phyloP scores from a whole-genome alignment of 2,888 invertebrate species.

The Cryptocephalus moraei region DNA sequence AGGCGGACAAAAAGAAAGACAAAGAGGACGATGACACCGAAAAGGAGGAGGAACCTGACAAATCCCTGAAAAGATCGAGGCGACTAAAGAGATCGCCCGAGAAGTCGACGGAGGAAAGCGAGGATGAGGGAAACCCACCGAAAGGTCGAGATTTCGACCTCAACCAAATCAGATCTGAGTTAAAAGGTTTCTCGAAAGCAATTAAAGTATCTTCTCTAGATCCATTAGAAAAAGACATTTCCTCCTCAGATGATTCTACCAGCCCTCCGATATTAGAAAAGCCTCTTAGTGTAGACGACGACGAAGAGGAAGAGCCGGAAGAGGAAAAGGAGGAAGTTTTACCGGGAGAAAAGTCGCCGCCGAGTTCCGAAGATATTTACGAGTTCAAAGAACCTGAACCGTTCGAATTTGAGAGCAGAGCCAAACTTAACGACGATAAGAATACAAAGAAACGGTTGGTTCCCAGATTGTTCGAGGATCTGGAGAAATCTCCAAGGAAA shows the following conservation, averaged over 20 bases:
- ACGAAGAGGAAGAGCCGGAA: conserved; percentile 16
- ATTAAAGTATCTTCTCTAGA: conserved; percentile 35
- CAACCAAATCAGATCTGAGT: conserved; percentile 73
- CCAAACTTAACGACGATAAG: conserved; percentile 32
- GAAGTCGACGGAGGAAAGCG: conserved; percentile 39
- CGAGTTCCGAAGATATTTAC: conserved; percentile 55
- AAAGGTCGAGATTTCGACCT: conserved; percentile 72
- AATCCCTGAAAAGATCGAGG: conserved; percentile 19
- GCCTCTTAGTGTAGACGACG: conserved; percentile 10
- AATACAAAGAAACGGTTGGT: conserved; percentile 30
- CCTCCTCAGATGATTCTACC: conserved; percentile 31
- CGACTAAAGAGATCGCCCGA: conserved; percentile 37
- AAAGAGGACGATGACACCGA: conserved; percentile 41
- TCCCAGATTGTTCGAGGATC: conserved; percentile 33
- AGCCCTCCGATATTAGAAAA: conserved; percentile 22
- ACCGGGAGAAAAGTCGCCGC: conserved; percentile 19
- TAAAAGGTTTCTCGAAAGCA: conserved; percentile 66
- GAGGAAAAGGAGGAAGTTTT: conserved; percentile 23
- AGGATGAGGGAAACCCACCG: conserved; percentile 37
- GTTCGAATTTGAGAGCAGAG: conserved; percentile 68
- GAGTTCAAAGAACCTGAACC: conserved; percentile 86
- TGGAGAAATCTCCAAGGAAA: conserved; percentile 32
- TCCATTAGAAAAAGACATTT: conserved; percentile 25
- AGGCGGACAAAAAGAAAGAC: conserved; percentile 31
- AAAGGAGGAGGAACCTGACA: conserved; percentile 32